Percentiles rank a stretch among this genome's conserved stretches.
phyloP scores from a whole-genome alignment of 1,140 invertebrate genomes.

The Drosophila burlai region DNA sequence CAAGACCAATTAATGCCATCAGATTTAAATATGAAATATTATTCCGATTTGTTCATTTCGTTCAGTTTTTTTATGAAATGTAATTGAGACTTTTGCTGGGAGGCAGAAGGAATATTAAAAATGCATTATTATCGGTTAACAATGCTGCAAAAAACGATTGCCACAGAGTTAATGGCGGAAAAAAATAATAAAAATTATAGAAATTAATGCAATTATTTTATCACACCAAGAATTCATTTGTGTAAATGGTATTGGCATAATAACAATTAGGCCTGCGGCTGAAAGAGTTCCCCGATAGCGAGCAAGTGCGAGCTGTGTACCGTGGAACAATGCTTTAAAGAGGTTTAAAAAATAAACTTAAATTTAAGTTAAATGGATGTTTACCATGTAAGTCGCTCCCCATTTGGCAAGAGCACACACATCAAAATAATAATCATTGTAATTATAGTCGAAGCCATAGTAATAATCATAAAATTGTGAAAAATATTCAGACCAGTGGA shows the following conservation, averaged over 20 bases:
- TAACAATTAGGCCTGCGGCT: slow-evolving; percentile 38
- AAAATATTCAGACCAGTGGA: slow-evolving; percentile 58
- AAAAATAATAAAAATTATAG: slow-evolving; percentile 34
- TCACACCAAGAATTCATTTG: slow-evolving; percentile 38
- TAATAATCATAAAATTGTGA: slow-evolving; percentile 79
- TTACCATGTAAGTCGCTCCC: slow-evolving; percentile 32
- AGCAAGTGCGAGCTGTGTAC: neutral
- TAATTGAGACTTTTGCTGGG: slow-evolving; percentile 11
- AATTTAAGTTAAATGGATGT: slow-evolving; percentile 41
- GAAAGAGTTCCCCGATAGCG: neutral
- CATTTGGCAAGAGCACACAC: slow-evolving; percentile 23
- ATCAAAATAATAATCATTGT: slow-evolving; percentile 74
- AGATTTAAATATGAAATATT: slow-evolving; percentile 49
- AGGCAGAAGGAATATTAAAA: slow-evolving; percentile 18
- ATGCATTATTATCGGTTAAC: slow-evolving; percentile 20
- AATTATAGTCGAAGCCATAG: slow-evolving; percentile 67
- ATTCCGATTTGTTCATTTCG: slow-evolving; percentile 32
- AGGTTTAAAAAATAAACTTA: slow-evolving; percentile 13
- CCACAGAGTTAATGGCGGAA: slow-evolving; percentile 18
- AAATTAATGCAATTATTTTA: slow-evolving; percentile 74
- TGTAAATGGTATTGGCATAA: slow-evolving; percentile 26
- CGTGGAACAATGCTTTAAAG: slow-evolving; percentile 1
- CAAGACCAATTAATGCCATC: slow-evolving; percentile 64
- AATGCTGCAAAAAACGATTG: slow-evolving; percentile 13
- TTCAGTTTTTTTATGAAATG: slow-evolving; percentile 19